Conservation (phyloP, 2,888 invertebrate species). For the Leptothorax acervorum region DNA sequence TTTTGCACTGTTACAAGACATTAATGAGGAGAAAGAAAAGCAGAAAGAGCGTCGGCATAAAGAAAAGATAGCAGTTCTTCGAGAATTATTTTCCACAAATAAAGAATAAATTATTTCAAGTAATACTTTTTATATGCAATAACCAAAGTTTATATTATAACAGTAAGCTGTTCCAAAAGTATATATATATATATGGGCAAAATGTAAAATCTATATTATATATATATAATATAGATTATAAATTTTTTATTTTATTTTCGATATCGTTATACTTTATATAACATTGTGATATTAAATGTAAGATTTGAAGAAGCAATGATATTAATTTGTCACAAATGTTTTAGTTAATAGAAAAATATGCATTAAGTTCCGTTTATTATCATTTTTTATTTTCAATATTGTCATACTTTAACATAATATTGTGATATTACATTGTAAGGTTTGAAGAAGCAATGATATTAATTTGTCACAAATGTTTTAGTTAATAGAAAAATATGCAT, state of each 20-base stretch:
- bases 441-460: background rate
- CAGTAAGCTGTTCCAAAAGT: too few species aligned
- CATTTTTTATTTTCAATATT: background rate
- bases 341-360: background rate
- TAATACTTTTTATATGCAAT: background rate
- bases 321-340: background rate
- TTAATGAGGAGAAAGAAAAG: background rate
- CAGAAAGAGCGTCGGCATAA: slow-evolving; percentile 14
- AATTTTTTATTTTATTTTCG: background rate
- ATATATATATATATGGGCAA: too few species aligned
- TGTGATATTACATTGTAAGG: background rate
- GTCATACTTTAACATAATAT: background rate
- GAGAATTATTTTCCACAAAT: slow-evolving; percentile 8
- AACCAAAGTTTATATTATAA: background rate
- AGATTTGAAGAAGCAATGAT: background rate
- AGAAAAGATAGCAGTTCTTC: slow-evolving; percentile 9
- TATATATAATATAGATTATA: background rate
- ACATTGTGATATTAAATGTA: background rate
- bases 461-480: background rate
- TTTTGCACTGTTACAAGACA: background rate
- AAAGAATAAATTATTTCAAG: background rate
- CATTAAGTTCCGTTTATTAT: background rate
- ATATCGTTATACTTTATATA: background rate
- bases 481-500: background rate
- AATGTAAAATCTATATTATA: too few species aligned